Percentiles rank a stretch among this genome's conserved stretches.
Evolutionary conservation across 2,113 vertebrate species (phyloP).

Genomic region (Mastomys natalensis): DNA sequence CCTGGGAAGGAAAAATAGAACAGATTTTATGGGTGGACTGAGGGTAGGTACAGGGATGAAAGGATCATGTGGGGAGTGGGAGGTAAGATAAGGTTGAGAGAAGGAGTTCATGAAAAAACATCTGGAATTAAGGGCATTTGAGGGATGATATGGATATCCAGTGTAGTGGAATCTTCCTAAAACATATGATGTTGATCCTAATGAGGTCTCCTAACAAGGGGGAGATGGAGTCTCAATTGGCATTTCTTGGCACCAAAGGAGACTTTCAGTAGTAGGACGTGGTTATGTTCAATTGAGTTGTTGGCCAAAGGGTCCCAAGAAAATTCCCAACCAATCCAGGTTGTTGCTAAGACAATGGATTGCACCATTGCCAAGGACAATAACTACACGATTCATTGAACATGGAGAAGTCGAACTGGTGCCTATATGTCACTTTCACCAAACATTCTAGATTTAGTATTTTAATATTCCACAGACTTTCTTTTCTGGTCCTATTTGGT

Average conservation of each 20-base stretch:
- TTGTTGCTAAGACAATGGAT: not conserved
- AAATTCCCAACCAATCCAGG: not conserved
- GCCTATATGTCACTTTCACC: no score
- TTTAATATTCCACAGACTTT: not conserved
- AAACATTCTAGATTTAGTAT: not conserved
- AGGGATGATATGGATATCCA: not conserved
- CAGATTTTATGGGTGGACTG: not conserved
- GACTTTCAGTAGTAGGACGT: not conserved
- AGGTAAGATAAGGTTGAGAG: not conserved
- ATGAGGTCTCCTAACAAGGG: not conserved
- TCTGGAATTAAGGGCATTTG: not conserved
- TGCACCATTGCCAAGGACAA: no score
- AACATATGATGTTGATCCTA: not conserved
- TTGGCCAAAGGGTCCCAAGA: not conserved
- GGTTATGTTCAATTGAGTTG: not conserved
- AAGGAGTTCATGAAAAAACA: not conserved
- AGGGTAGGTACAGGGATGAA: no score
- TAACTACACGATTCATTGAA: not conserved
- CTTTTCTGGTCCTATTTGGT: not conserved
- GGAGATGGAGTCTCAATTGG: not conserved
- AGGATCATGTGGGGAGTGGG: no score
- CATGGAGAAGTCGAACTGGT: not conserved
- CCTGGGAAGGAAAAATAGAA: not conserved
- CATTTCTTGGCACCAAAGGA: not conserved
- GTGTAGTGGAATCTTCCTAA: not conserved